These are phyloP conservation scores for Megaleporinus macrocephalus DNA, from an alignment of 2,113 vertebrate species.

Conservation along the genomic window DNA sequence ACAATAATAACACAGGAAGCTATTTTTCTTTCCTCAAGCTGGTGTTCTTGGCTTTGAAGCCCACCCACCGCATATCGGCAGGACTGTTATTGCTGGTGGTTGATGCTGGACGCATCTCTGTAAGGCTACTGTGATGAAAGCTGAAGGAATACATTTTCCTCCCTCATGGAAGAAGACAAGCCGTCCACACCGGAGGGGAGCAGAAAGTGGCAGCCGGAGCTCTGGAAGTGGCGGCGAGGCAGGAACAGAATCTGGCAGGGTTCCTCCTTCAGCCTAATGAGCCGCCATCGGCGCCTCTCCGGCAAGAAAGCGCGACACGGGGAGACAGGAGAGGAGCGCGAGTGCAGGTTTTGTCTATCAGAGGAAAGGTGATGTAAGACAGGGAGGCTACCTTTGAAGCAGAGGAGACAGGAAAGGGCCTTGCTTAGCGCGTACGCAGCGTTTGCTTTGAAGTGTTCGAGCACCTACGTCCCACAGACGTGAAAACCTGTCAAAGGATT, in stretches of 20 bases:
- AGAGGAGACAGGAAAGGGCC: background rate
- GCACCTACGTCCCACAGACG: background rate
- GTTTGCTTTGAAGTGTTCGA: background rate
- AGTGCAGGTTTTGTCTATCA: conserved; percentile 2
- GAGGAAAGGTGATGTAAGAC: conserved; percentile 17
- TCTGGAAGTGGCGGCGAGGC: background rate
- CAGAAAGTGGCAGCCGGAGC: background rate
- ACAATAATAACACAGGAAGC: background rate
- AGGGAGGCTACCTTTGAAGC: conserved; percentile 3
- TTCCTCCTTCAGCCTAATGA: conserved; percentile 9
- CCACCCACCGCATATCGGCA: background rate
- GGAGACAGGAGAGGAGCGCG: background rate
- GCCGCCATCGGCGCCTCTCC: background rate
- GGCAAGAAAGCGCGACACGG: background rate
- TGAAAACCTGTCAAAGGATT: background rate
- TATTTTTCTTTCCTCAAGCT: background rate
- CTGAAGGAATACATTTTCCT: background rate
- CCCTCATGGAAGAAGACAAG: background rate
- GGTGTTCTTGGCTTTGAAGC: background rate
- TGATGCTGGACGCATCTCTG: background rate
- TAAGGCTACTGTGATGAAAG: background rate
- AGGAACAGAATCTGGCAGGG: background rate
- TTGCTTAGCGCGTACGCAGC: background rate
- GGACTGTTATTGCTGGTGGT: background rate
- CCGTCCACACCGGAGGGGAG: background rate